A percentile compares a stretch with the other conserved stretches of the same genome.
These are phyloP conservation scores for Piezodorus guildinii DNA, from an alignment of 1,140 invertebrate species.

Conservation along the genomic window DNA sequence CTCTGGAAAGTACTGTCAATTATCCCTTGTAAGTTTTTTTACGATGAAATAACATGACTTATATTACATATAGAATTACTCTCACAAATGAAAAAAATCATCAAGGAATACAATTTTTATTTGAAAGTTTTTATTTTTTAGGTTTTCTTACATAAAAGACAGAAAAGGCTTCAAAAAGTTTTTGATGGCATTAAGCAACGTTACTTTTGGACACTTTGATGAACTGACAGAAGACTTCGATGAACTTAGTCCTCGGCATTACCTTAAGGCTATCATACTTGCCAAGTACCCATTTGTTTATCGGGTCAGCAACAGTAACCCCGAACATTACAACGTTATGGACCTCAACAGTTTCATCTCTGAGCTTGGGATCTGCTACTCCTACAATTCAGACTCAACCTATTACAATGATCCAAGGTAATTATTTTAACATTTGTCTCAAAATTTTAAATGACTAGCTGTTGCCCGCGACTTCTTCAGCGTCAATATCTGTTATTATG, in stretches of 20 bases:
- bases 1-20: neutral
- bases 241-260: neutral
- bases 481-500: too few relatives aligned
- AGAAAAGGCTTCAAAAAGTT: neutral
- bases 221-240: neutral
- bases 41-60: too few relatives aligned
- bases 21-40: too few relatives aligned
- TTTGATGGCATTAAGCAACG: neutral
- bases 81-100: too few relatives aligned
- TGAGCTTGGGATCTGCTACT: constrained; percentile 52
- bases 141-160: neutral
- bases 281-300: constrained; percentile 15
- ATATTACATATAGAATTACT: too few relatives aligned
- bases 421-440: constrained; percentile 24
- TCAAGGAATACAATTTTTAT: too few relatives aligned
- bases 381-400: constrained; percentile 49
- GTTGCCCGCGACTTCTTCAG: too few relatives aligned
- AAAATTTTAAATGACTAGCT: too few relatives aligned
- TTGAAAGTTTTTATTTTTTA: neutral
- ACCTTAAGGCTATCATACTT: neutral
- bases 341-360: constrained; percentile 37
- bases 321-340: constrained; percentile 16
- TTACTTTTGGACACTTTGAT: neutral
- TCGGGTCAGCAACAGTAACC: constrained; percentile 27
- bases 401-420: constrained; percentile 47